Conservation (phyloP, 2,888 invertebrate genomes). For the Litoditis marina region DNA sequence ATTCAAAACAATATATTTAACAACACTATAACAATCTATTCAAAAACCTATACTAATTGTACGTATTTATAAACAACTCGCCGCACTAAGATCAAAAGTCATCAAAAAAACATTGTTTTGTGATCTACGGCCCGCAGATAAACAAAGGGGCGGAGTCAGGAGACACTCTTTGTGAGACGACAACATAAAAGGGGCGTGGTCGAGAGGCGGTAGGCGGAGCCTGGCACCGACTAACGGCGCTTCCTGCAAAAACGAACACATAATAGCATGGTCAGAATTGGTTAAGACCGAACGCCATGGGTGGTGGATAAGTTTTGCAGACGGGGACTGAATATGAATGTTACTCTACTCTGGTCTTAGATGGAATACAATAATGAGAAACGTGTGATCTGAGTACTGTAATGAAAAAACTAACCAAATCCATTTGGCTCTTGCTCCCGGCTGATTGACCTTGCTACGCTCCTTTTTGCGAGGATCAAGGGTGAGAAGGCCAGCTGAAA, state of each 20-base stretch:
- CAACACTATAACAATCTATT: too few relatives aligned
- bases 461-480: slow-evolving; percentile 55
- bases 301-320: too few relatives aligned
- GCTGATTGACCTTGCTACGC: slow-evolving; percentile 58
- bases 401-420: slow-evolving; percentile 55
- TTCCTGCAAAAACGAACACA: slow-evolving; percentile 21
- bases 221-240: slow-evolving; percentile 22
- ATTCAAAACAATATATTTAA: too few relatives aligned
- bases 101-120: background rate
- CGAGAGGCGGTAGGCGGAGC: slow-evolving; percentile 14
- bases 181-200: slow-evolving; percentile 5
- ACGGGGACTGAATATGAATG: too few relatives aligned
- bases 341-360: background rate
- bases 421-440: slow-evolving; percentile 61
- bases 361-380: background rate
- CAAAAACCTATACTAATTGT: too few relatives aligned
- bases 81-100: too few relatives aligned
- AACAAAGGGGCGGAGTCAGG: slow-evolving; percentile 15
- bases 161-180: too few relatives aligned
- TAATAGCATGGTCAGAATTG: too few relatives aligned
- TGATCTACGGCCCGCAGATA: background rate
- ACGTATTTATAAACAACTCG: too few relatives aligned
- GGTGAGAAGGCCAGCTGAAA: slow-evolving; percentile 58
- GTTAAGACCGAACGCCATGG: too few relatives aligned
- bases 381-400: background rate